phyloP scores from a whole-genome alignment of 2,888 invertebrate species.

The Orchesellides sinensis region DNA sequence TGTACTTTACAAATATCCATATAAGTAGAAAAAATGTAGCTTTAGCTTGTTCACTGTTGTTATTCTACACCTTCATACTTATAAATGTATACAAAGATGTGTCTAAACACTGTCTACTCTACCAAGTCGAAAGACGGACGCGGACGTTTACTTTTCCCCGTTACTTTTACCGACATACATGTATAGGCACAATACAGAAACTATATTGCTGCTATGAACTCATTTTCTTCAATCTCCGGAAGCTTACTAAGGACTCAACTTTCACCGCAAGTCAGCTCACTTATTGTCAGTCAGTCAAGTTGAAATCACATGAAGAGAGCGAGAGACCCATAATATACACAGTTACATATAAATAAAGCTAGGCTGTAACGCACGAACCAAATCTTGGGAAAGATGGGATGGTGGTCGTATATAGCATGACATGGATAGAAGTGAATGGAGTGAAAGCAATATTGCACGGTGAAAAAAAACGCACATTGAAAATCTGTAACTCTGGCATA shows the following conservation, averaged over 20 bases:
- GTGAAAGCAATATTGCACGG: constrained; percentile 20
- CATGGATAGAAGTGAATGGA: constrained; percentile 6
- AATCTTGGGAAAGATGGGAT: too few relatives aligned
- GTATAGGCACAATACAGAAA: not conserved
- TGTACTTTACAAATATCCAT: constrained; percentile 7
- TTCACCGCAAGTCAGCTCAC: constrained; percentile 5
- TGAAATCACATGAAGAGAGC: not conserved
- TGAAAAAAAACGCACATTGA: not conserved
- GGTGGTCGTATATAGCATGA: not conserved
- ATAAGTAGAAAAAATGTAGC: too few relatives aligned
- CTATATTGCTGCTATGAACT: not conserved
- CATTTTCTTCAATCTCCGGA: constrained; percentile 40
- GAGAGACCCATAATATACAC: too few relatives aligned
- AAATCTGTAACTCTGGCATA: not conserved
- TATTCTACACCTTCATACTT: too few relatives aligned
- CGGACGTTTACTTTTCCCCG: constrained; percentile 18
- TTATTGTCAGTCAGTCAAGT: constrained; percentile 32
- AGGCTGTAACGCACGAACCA: too few relatives aligned
- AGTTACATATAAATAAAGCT: not conserved
- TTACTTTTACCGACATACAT: not conserved
- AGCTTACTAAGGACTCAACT: constrained; percentile 25
- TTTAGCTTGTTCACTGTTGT: too few relatives aligned
- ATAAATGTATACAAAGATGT: too few relatives aligned
- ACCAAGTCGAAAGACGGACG: constrained; percentile 5
- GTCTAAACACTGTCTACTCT: too few relatives aligned